Conservation (phyloP, 2,888 invertebrate species). For the Noctua pronuba region DNA sequence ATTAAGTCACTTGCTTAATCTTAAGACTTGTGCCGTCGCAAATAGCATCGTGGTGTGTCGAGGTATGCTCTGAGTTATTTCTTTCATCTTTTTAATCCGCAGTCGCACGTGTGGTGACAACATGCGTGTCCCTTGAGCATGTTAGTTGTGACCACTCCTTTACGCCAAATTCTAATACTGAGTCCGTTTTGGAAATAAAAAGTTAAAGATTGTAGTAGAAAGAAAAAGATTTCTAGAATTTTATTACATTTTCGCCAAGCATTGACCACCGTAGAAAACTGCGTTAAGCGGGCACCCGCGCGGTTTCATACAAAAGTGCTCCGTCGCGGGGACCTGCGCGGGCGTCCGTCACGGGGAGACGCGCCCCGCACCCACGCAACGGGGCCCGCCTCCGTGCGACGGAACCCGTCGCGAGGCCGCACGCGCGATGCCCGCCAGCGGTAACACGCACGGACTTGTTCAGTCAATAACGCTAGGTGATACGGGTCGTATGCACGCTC, state of each 20-base stretch:
- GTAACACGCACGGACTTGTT: too few species aligned
- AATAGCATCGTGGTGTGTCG: neutral
- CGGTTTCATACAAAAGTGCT: too few species aligned
- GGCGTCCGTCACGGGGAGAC: too few species aligned
- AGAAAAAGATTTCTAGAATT: neutral
- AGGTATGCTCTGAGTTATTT: neutral
- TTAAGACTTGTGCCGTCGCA: neutral
- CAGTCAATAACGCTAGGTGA: too few species aligned
- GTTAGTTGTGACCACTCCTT: neutral
- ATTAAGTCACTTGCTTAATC: neutral
- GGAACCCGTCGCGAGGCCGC: too few species aligned
- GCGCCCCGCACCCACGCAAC: too few species aligned
- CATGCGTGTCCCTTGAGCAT: neutral
- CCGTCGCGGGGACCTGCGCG: too few species aligned
- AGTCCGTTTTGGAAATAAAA: neutral
- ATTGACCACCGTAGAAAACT: too few species aligned
- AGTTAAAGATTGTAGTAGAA: neutral
- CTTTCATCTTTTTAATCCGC: neutral
- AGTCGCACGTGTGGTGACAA: neutral
- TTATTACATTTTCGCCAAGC: neutral
- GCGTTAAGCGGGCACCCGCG: too few species aligned
- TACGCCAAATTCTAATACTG: neutral
- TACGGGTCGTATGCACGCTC: too few species aligned
- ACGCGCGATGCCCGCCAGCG: too few species aligned
- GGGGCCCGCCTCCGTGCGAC: too few species aligned